Conservation (phyloP, 2,797 vertebrate genomes). For the Cyclura pinguis region DNA sequence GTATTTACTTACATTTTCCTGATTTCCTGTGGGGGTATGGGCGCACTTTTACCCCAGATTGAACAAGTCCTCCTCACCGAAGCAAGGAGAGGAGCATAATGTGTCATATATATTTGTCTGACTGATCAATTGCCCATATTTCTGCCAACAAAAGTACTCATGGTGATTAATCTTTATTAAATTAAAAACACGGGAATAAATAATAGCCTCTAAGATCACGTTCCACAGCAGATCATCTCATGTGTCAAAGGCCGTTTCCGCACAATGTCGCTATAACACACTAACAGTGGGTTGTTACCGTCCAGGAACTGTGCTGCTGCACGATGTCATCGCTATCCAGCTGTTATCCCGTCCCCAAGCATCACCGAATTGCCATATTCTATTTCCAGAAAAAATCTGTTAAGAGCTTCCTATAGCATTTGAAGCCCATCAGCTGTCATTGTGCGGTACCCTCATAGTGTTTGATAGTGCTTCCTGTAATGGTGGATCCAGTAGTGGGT, state of each 20-base stretch:
- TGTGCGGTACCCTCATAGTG: no score
- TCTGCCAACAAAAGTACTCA: background rate
- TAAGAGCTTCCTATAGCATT: no score
- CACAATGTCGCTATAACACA: no score
- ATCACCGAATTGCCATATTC: no score
- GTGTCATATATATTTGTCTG: background rate
- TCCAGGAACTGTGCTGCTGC: no score
- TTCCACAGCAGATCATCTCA: background rate
- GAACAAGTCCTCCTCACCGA: background rate
- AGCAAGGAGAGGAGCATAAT: background rate
- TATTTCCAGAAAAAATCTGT: no score
- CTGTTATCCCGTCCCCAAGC: no score
- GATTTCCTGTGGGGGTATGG: background rate
- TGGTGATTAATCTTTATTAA: background rate
- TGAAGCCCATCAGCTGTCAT: no score
- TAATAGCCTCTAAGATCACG: background rate
- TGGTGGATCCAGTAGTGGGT: no score
- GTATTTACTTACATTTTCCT: constrained; percentile 9
- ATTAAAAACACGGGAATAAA: background rate
- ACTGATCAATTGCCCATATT: background rate
- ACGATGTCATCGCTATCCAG: no score
- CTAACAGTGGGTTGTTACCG: no score
- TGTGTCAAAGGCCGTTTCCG: background rate
- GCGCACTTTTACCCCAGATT: background rate
- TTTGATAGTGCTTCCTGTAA: no score